Evolutionary conservation across 2,888 invertebrate genomes (phyloP), one percentile per base, ranked within the genome.

Genomic region (Myathropa florea): DNA sequence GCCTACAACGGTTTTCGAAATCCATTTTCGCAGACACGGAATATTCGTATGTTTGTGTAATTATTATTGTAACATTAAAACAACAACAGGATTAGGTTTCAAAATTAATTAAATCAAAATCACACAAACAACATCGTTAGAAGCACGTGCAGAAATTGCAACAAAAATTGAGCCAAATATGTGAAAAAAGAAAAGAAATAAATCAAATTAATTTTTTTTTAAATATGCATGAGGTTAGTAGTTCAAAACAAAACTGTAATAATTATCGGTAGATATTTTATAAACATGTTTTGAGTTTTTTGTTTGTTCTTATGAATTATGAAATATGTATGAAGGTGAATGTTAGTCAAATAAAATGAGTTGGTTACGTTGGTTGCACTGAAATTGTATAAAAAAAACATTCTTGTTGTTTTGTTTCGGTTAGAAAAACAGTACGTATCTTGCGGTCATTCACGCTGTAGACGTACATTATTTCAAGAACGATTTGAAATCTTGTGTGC

Each of bases 1-100:
- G 98, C 98, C 98, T 98, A 94, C 92, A 88, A 71, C 18, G 59
- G 61, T 57, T 67, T 64, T 73, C 30, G n/a, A 61, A 65, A 70
- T 88, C 75, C 83, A 75, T 73, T 84, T 84, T 46, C 67, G 60
- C 72, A 84, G 76, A 60, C 67, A 71, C 63, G 73, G 18, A 85
- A 68, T 64, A 53, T 60, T 57, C 61, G 61, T 28, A 93, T 93
- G 93, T 93, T 93, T 93, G 91, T 90, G 91, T 92, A 91, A 91
- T 93, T 93, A 92, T 88, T 82, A 77, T 91, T n/a, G n/a, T n/a
- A n/a, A 91, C 92, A 91, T 46, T 76, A 24, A 85, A 81, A 85
- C 64, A 80, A 67, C 65, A 72, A 72, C 61, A 55, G 46, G 64
- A 93, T 91, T 93, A 91, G 91, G 24, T 14, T 14, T 23, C 93